Evolutionary conservation across 2,888 invertebrate genomes (phyloP).

Genomic region (Anoncus sp.): DNA sequence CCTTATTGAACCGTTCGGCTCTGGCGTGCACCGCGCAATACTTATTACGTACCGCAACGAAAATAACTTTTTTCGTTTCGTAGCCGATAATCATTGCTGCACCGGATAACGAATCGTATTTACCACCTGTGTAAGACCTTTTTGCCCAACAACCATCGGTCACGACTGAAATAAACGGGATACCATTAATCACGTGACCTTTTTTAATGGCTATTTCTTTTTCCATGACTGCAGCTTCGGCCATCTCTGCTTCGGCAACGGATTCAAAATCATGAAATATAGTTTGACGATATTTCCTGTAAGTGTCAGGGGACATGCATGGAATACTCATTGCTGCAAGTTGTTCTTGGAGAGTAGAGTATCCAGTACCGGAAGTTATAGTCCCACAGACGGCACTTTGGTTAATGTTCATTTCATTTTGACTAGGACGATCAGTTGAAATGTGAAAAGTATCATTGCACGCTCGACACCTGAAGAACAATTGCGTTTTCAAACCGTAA

Average conservation of each 20-base stretch:
- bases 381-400: conserved; percentile 48
- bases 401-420: conserved; percentile 34
- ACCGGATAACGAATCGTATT: conserved; percentile 45
- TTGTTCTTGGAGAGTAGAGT: conserved; percentile 31
- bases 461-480: conserved; percentile 15
- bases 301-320: conserved; percentile 36
- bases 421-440: conserved; percentile 21
- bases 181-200: too few relatives aligned
- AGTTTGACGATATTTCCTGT: conserved; percentile 3
- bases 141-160: conserved; percentile 55
- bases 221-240: conserved; percentile 8
- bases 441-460: conserved; percentile 13
- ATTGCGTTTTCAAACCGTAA: conserved; percentile 24
- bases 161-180: background rate
- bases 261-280: conserved; percentile 1
- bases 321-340: conserved; percentile 40
- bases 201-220: conserved; percentile 22
- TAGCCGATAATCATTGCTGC: conserved; percentile 19
- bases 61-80: conserved; percentile 58
- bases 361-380: conserved; percentile 43
- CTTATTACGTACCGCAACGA: conserved; percentile 68
- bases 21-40: conserved; percentile 60
- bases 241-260: conserved; percentile 22
- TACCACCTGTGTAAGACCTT: conserved; percentile 37
- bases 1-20: conserved; percentile 29